Percentiles rank a stretch among this genome's conserved stretches.
These are phyloP conservation scores for Microctonus aethiopoides DNA, from an alignment of 2,888 invertebrate genomes.

Conservation along the genomic window DNA sequence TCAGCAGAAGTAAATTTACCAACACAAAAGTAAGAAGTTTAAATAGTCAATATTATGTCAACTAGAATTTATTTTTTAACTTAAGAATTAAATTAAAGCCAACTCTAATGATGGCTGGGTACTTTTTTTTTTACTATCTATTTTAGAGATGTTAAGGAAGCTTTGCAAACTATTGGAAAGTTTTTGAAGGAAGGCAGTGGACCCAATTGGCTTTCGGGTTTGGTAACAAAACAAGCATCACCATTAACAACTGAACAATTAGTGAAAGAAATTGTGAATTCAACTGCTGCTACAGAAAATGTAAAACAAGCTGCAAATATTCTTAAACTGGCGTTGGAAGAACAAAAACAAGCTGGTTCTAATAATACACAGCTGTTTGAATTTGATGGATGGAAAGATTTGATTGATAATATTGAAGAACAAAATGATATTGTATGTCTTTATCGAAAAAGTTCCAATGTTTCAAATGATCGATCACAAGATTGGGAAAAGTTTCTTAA, in stretches of 20 bases:
- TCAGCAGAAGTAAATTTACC: not conserved
- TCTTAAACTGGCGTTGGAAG: conserved; percentile 28
- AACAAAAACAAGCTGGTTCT: not conserved
- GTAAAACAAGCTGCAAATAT: conserved; percentile 38
- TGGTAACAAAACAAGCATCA: conserved; percentile 26
- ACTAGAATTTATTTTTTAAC: not conserved
- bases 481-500: conserved; percentile 46
- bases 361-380: conserved; percentile 15
- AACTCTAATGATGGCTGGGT: not conserved
- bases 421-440: conserved; percentile 47
- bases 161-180: conserved; percentile 37
- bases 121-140: too few species aligned
- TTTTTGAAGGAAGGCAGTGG: conserved; percentile 41
- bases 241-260: conserved; percentile 42
- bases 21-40: not conserved
- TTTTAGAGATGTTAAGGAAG: conserved; percentile 41
- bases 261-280: conserved; percentile 32
- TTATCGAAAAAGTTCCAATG: conserved; percentile 41
- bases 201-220: conserved; percentile 35
- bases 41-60: not conserved
- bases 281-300: conserved; percentile 19
- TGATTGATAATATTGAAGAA: conserved; percentile 39
- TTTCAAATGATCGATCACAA: conserved; percentile 35
- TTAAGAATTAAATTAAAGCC: not conserved
- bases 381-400: conserved; percentile 40